Conservation (phyloP, 2,888 invertebrate species). For the Fissipunctia ypsillon region DNA sequence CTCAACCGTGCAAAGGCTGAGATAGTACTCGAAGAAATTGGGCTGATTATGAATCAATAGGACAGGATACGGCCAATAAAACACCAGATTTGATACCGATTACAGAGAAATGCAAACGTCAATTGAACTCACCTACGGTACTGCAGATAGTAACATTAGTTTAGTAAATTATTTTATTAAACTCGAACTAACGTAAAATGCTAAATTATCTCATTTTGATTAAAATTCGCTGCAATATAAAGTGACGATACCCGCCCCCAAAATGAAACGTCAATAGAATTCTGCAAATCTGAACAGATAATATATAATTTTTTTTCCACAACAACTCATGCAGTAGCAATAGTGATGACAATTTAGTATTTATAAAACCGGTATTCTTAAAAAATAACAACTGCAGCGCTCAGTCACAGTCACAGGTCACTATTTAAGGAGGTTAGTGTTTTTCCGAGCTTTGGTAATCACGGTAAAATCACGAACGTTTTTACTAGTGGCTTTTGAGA, state of each 20-base stretch:
- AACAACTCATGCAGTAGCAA: not conserved
- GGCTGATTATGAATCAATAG: slow-evolving; percentile 77
- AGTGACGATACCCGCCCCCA: slow-evolving; percentile 86
- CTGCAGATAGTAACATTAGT: slow-evolving; percentile 72
- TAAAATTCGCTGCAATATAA: slow-evolving; percentile 69
- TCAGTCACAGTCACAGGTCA: not conserved
- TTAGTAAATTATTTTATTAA: slow-evolving; percentile 49
- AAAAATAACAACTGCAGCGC: not conserved
- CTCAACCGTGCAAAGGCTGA: slow-evolving; percentile 18
- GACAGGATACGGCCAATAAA: slow-evolving; percentile 82
- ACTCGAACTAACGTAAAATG: slow-evolving; percentile 56
- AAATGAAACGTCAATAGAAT: slow-evolving; percentile 80
- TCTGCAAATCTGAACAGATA: slow-evolving; percentile 40
- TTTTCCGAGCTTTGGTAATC: no score
- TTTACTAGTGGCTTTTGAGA: not conserved
- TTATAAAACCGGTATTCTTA: slow-evolving; percentile 26
- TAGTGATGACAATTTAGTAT: slow-evolving; percentile 23
- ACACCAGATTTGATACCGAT: slow-evolving; percentile 49
- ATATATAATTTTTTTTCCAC: not conserved
- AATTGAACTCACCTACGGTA: slow-evolving; percentile 72
- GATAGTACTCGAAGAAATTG: slow-evolving; percentile 44
- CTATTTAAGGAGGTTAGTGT: not conserved
- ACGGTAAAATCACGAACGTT: not conserved
- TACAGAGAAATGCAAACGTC: slow-evolving; percentile 27
- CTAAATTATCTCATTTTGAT: slow-evolving; percentile 75